Percentiles rank a stretch among this genome's conserved stretches.
Evolutionary conservation across 1,140 invertebrate species (phyloP).

Genomic region (Vollenhovia emeryi): DNA sequence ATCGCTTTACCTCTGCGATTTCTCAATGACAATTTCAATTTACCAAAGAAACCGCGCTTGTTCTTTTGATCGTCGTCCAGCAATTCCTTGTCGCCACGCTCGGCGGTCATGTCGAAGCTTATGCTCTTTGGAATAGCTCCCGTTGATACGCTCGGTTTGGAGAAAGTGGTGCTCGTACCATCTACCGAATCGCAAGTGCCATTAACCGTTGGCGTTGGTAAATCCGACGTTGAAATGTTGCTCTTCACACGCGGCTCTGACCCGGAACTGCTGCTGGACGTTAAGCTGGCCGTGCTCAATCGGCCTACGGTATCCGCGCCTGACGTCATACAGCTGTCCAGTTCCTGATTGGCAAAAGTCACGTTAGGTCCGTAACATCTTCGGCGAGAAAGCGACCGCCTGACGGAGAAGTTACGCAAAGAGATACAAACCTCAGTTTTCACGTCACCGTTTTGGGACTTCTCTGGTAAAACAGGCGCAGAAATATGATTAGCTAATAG

Average conservation of each 20-base stretch:
- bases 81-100: constrained; percentile 90
- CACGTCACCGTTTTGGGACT: constrained; percentile 76
- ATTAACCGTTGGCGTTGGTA: constrained; percentile 71
- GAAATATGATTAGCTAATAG: constrained; percentile 79
- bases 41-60: constrained; percentile 89
- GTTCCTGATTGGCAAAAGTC: constrained; percentile 64
- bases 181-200: constrained; percentile 75
- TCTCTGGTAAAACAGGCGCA: constrained; percentile 71
- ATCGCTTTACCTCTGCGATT: constrained; percentile 87
- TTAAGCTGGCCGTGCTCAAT: constrained; percentile 84
- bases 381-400: neutral
- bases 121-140: constrained; percentile 96
- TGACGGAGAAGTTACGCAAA: constrained; percentile 3
- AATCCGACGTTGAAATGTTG: constrained; percentile 56
- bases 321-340: constrained; percentile 61
- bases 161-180: constrained; percentile 44
- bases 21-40: constrained; percentile 89
- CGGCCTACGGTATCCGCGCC: constrained; percentile 74
- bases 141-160: constrained; percentile 88
- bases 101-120: constrained; percentile 95
- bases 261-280: constrained; percentile 85
- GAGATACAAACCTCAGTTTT: constrained; percentile 76
- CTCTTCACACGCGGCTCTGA: constrained; percentile 78
- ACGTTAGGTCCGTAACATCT: constrained; percentile 25
- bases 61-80: constrained; percentile 88